phyloP scores from a whole-genome alignment of 92 coral and sea anemone genomes.

The Pocillopora grandis region DNA sequence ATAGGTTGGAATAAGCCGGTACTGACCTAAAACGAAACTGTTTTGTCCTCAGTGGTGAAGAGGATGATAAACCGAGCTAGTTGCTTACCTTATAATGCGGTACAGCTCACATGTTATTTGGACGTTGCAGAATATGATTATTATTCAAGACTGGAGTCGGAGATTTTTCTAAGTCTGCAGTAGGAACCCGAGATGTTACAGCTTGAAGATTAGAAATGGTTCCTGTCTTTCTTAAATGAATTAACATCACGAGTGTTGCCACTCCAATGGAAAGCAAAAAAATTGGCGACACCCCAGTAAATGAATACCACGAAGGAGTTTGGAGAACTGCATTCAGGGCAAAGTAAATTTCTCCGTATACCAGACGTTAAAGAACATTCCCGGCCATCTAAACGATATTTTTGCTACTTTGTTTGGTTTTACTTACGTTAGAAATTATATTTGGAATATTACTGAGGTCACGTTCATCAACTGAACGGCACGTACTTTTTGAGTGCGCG shows the following conservation, averaged over 20 bases:
- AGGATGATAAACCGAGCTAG: too few species aligned
- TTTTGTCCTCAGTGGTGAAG: neutral
- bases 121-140: conserved; percentile 5
- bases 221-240: neutral
- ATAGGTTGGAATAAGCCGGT: neutral
- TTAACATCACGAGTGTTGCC: neutral
- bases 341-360: neutral
- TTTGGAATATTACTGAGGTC: too few species aligned
- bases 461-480: too few species aligned
- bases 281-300: neutral
- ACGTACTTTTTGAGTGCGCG: too few species aligned
- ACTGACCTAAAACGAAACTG: neutral
- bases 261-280: too few species aligned
- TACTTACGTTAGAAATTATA: too few species aligned
- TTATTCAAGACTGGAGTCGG: conserved; percentile 34
- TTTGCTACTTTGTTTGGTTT: too few species aligned
- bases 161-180: conserved; percentile 57
- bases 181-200: conserved; percentile 32
- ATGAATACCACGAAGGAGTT: neutral
- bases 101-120: too few species aligned
- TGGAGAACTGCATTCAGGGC: neutral
- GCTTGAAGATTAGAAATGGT: conserved; percentile 29
- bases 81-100: too few species aligned
- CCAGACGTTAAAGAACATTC: too few species aligned
- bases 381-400: too few species aligned